phyloP scores from a whole-genome alignment of 2,113 vertebrate species.

The Hemiscyllium ocellatum region DNA sequence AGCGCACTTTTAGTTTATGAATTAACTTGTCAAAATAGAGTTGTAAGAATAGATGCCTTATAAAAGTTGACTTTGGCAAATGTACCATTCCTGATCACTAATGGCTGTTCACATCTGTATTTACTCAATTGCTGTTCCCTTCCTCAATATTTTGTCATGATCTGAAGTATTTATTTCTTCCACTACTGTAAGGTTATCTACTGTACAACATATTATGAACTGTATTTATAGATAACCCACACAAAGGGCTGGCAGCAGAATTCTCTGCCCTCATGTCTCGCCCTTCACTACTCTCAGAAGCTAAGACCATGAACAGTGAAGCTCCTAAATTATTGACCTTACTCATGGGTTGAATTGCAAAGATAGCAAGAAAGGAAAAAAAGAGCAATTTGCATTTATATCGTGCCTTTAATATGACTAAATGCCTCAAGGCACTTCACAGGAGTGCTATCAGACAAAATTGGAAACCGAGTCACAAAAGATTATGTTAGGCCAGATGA shows the following conservation, averaged over 20 bases:
- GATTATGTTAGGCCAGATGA: not conserved
- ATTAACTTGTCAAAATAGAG: not conserved
- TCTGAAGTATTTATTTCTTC: constrained; percentile 16
- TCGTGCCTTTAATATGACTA: not conserved
- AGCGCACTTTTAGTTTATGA: not conserved
- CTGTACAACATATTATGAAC: not conserved
- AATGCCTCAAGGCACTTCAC: not conserved
- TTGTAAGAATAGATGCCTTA: not conserved
- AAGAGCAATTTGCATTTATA: not conserved
- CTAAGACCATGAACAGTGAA: not conserved
- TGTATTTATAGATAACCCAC: not conserved
- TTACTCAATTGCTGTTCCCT: not conserved
- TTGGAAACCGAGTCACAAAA: not conserved
- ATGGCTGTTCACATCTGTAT: not conserved
- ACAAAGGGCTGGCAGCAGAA: not conserved
- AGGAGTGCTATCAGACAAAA: not conserved
- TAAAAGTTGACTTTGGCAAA: not conserved
- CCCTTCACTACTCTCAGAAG: not conserved
- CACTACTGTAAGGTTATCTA: not conserved
- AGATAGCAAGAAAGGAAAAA: not conserved
- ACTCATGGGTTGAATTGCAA: not conserved
- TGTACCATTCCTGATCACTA: not conserved
- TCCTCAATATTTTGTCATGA: not conserved
- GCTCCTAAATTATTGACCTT: not conserved
- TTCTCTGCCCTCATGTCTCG: not conserved